A percentile compares a stretch with the other conserved stretches of the same genome.
Evolutionary conservation across 1,140 invertebrate genomes (phyloP).

Genomic region (Scaptomyza graminum): DNA sequence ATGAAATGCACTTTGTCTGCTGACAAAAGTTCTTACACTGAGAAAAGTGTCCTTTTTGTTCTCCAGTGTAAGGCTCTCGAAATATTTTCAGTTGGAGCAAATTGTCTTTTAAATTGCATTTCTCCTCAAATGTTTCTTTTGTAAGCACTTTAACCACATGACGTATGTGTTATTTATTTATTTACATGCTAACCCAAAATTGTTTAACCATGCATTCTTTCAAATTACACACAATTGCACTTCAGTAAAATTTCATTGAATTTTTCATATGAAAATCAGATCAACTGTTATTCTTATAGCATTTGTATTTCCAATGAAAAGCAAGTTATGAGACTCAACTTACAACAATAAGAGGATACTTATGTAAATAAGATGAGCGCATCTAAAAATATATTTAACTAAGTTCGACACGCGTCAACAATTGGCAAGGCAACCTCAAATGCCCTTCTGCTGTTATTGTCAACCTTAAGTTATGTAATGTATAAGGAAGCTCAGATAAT

Average conservation of each 20-base stretch:
- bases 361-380: constrained; percentile 2
- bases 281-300: background rate
- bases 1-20: constrained; percentile 60
- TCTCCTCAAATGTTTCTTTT: constrained; percentile 21
- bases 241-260: background rate
- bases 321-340: background rate
- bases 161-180: constrained; percentile 61
- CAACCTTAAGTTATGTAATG: background rate
- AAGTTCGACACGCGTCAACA: constrained; percentile 8
- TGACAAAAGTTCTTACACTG: constrained; percentile 50
- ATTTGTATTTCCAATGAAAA: constrained; percentile 2
- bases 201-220: constrained; percentile 1
- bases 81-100: constrained; percentile 50
- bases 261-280: background rate
- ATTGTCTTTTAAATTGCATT: constrained; percentile 71
- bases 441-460: background rate
- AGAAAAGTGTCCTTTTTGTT: background rate
- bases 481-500: background rate
- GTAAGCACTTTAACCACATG: constrained; percentile 2
- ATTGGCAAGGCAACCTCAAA: constrained; percentile 45
- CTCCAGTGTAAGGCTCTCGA: constrained; percentile 34
- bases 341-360: background rate
- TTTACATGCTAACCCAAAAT: constrained; percentile 14
- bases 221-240: constrained; percentile 5
- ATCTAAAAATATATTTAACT: constrained; percentile 17